These are phyloP conservation scores for Chloroclystis v-ata DNA, from an alignment of 2,888 invertebrate species.

Conservation along the genomic window DNA sequence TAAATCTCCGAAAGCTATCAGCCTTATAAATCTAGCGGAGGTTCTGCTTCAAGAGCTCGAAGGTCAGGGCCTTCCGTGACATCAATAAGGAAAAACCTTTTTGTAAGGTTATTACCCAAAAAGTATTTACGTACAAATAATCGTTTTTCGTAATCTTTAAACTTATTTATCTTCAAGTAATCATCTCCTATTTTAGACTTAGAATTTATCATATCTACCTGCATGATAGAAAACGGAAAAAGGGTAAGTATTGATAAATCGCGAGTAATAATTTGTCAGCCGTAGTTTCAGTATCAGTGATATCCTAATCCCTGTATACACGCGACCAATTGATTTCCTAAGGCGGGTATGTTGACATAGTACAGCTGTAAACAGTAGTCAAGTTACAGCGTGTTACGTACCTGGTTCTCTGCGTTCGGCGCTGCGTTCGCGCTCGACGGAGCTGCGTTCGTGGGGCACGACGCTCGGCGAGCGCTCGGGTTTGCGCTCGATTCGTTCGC, in stretches of 20 bases:
- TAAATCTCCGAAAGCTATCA: constrained; percentile 30
- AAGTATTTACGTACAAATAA: background rate
- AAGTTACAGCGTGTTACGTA: constrained; percentile 43
- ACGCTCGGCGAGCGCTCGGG: constrained; percentile 70
- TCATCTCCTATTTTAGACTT: too few relatives aligned
- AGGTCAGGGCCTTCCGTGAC: constrained; percentile 25
- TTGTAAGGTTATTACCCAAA: constrained; percentile 16
- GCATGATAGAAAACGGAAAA: too few relatives aligned
- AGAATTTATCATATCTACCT: too few relatives aligned
- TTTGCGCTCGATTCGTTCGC: constrained; percentile 53
- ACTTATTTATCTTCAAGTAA: too few relatives aligned
- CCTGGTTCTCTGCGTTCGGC: constrained; percentile 66
- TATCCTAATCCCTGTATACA: too few relatives aligned
- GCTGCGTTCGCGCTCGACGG: constrained; percentile 60
- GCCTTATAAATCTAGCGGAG: constrained; percentile 23
- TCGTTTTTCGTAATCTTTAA: background rate
- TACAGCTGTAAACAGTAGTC: too few relatives aligned
- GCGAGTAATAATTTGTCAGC: too few relatives aligned
- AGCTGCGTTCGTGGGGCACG: constrained; percentile 52
- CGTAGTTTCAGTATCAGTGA: too few relatives aligned
- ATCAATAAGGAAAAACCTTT: constrained; percentile 24
- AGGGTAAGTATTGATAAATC: too few relatives aligned
- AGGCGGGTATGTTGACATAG: too few relatives aligned
- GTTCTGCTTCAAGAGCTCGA: constrained; percentile 21
- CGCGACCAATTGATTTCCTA: too few relatives aligned